Conservation (phyloP, 23 tunicate species). For the Ciona savignyi region DNA sequence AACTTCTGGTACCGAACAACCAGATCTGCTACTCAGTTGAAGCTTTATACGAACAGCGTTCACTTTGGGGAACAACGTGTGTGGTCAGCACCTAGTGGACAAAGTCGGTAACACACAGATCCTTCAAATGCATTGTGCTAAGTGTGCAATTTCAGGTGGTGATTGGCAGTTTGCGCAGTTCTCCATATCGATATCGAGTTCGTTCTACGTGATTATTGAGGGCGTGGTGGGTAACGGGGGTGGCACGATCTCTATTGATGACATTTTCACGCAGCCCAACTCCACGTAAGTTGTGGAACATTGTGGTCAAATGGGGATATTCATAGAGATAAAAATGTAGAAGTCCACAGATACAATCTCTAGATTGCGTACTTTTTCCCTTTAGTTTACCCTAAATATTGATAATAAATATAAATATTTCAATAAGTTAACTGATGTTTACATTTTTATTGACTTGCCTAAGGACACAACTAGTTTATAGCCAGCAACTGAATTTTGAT, state of each 20-base stretch:
- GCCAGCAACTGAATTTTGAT: too few species aligned
- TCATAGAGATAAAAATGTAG: too few species aligned
- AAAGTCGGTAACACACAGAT: too few species aligned
- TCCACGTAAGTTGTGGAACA: too few species aligned
- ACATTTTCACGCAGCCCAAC: constrained; percentile 19
- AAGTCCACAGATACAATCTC: neutral
- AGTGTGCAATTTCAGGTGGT: constrained; percentile 11
- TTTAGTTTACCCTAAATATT: too few species aligned
- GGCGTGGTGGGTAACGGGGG: constrained; percentile 34
- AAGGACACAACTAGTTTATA: too few species aligned
- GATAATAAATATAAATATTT: too few species aligned
- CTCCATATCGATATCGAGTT: constrained; percentile 18
- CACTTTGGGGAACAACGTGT: constrained; percentile 26
- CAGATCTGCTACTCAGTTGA: constrained; percentile 17
- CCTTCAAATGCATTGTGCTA: too few species aligned
- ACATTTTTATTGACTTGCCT: too few species aligned
- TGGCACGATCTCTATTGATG: constrained; percentile 81
- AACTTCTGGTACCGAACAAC: constrained; percentile 52
- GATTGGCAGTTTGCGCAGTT: constrained; percentile 26
- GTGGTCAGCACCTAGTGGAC: constrained; percentile 40
- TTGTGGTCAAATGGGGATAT: too few species aligned
- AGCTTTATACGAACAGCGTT: constrained; percentile 11
- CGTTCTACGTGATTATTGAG: constrained; percentile 37
- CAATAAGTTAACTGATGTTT: neutral
- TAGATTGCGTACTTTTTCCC: too few species aligned